Percentiles rank a stretch among this genome's conserved stretches.
phyloP scores from a whole-genome alignment of 2,113 vertebrate genomes.

The Xiphophorus hellerii region DNA sequence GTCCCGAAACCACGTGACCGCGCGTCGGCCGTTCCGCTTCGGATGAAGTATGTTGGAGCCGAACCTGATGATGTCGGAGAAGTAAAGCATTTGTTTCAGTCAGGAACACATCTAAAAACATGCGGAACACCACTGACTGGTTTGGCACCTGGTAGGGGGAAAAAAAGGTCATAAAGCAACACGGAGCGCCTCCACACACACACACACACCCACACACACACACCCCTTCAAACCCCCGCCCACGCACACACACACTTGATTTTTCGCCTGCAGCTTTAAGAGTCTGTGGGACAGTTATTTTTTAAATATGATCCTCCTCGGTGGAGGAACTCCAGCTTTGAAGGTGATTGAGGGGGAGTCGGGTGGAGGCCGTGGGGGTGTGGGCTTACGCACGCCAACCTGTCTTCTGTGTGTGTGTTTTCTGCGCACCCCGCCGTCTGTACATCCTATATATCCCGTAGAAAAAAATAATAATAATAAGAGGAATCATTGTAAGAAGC shows the following conservation, averaged over 20 bases:
- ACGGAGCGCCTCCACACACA: neutral
- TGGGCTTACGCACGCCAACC: conserved; percentile 65
- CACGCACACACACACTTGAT: neutral
- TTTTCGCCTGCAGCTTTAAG: conserved; percentile 13
- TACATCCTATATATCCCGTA: neutral
- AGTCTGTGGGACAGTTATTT: conserved; percentile 45
- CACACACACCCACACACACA: too few species aligned
- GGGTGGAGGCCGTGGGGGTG: conserved; percentile 23
- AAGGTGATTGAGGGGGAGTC: conserved; percentile 31
- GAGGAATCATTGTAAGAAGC: conserved; percentile 39
- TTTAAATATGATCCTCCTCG: conserved; percentile 27
- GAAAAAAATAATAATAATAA: conserved; percentile 16
- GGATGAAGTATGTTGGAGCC: too few species aligned
- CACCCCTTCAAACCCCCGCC: too few species aligned
- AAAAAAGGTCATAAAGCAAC: neutral
- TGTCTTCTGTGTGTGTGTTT: conserved; percentile 58
- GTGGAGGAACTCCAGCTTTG: conserved; percentile 55
- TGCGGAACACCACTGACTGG: neutral
- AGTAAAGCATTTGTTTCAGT: neutral
- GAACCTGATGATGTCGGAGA: neutral
- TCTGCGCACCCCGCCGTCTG: conserved; percentile 40
- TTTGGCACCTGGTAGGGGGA: neutral
- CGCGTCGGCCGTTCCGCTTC: too few species aligned
- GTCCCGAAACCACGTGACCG: too few species aligned
- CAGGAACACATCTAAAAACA: neutral